Evolutionary conservation across 2,888 invertebrate species (phyloP).

Genomic region (Gymnosoma rotundatum): DNA sequence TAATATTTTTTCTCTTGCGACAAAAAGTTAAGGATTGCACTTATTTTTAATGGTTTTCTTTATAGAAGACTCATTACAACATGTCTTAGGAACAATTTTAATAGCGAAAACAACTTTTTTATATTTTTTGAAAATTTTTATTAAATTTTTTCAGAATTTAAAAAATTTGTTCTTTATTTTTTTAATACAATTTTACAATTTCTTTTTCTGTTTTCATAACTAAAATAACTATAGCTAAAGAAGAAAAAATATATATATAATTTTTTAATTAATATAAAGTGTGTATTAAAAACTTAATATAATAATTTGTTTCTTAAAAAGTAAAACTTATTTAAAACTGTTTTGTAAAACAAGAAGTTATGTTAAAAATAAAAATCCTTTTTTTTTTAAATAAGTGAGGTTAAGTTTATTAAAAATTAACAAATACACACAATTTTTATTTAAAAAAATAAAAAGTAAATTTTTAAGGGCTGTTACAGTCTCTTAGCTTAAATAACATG

Average conservation of each 20-base stretch:
- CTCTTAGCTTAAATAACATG: constrained; percentile 37
- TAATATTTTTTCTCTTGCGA: too few species aligned
- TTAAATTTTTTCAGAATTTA: constrained; percentile 25
- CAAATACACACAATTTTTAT: background rate
- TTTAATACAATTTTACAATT: constrained; percentile 19
- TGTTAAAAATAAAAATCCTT: too few species aligned
- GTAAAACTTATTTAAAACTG: background rate
- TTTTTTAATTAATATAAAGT: constrained; percentile 55
- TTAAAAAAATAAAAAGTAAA: background rate
- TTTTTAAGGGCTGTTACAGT: constrained; percentile 27
- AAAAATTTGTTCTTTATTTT: constrained; percentile 43
- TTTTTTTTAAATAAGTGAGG: background rate
- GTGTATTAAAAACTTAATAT: background rate
- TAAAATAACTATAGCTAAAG: constrained; percentile 71
- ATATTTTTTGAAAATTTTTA: background rate
- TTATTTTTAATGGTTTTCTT: too few species aligned
- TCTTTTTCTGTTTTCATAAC: constrained; percentile 21
- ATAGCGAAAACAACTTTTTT: too few species aligned
- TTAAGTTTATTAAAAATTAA: background rate
- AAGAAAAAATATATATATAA: constrained; percentile 74
- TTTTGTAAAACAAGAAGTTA: background rate
- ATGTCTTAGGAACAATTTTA: too few species aligned
- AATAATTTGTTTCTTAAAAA: background rate
- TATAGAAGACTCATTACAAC: too few species aligned
- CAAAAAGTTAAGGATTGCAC: too few species aligned